Evolutionary conservation across 30 jellyfish, hydroid and myxozoan genomes (phyloP), one percentile per base, ranked within the genome.

Genomic region (Phacellophora camtschatica): DNA sequence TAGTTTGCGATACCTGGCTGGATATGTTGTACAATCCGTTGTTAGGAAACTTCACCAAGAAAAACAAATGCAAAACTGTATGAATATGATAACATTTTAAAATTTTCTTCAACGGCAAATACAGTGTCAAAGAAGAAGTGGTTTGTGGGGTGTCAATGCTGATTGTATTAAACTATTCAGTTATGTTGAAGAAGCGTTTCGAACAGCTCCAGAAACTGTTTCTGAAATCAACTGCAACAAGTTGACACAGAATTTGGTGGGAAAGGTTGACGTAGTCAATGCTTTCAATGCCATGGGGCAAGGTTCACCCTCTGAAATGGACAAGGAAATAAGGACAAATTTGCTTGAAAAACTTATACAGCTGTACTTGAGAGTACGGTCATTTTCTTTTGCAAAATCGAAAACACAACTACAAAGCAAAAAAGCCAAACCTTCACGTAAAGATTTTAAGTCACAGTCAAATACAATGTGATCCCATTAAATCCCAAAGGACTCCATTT

Each of bases 91-190:
- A 22, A 4, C 70, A 4, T 49, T 71, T 24, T 54, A 24, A 54
- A 71, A 71, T 50, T 71, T 73, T 27, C 34, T 33, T 19, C 86
- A 73, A 33, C 41, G 73, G 28, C 50, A 34, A 63, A 50, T 73
- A 27, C 27, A 75, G 65, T 57, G 78, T 67, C 88, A 55, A 55
- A 53, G 79, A 32, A 57, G 88, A 55, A 68, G 88, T 35, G 88
- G 88, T 16, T 55, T 75, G 27, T 55, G 78, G 78, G 88, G 78
- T 54, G 88, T 75, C 6, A 54, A 75, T 9, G 19, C 55, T 37
- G 88, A 75, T 33, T 36, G 36, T 22, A 22, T 36, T 15, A 34
- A 57, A 31, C 35, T 75, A 43, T 75, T 75, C 49, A 75, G 22
- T 3, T 3, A 1, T 18, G 61, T 56, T 2, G 87, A 53, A 53